Conservation (phyloP, 2,797 vertebrate species). For the Enteromius thamalakanensis region DNA sequence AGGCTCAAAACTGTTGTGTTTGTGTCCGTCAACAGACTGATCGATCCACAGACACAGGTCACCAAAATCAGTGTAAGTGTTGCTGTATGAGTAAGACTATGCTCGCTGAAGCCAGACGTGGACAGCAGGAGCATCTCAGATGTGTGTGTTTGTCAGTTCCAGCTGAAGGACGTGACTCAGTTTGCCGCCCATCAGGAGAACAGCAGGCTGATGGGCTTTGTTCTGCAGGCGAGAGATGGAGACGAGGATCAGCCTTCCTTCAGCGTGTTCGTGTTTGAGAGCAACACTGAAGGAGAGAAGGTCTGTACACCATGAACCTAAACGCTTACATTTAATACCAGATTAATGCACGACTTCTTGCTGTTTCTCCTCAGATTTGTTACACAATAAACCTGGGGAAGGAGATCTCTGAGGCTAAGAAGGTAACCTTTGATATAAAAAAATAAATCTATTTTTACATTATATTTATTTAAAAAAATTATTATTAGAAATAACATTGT, state of each 20-base stretch:
- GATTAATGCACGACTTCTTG: not conserved
- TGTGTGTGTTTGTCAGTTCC: conserved; percentile 79
- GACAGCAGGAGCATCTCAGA: not conserved
- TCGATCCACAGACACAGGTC: conserved; percentile 98
- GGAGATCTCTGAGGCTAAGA: conserved; percentile 91
- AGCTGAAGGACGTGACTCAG: conserved; percentile 87
- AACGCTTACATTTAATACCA: not conserved
- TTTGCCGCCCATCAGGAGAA: conserved; percentile 97
- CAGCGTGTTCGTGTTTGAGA: conserved; percentile 92
- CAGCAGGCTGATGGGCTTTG: conserved; percentile 91
- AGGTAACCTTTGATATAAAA: conserved; percentile 75
- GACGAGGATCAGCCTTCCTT: conserved; percentile 81
- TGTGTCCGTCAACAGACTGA: conserved; percentile 80
- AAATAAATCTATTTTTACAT: too few relatives aligned
- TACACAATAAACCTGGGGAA: conserved; percentile 94
- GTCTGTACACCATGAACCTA: conserved; percentile 67
- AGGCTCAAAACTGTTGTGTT: not conserved
- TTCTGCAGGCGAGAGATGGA: conserved; percentile 79
- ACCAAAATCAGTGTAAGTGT: conserved; percentile 91
- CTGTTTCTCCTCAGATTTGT: conserved; percentile 84
- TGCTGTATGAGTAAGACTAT: not conserved
- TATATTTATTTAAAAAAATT: not conserved
- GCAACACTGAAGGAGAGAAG: conserved; percentile 98
- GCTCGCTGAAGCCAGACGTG: not conserved
- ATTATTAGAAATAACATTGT: too few relatives aligned